These are phyloP conservation scores for Agraylea sexmaculata DNA, from an alignment of 1,140 invertebrate genomes.

Conservation along the genomic window DNA sequence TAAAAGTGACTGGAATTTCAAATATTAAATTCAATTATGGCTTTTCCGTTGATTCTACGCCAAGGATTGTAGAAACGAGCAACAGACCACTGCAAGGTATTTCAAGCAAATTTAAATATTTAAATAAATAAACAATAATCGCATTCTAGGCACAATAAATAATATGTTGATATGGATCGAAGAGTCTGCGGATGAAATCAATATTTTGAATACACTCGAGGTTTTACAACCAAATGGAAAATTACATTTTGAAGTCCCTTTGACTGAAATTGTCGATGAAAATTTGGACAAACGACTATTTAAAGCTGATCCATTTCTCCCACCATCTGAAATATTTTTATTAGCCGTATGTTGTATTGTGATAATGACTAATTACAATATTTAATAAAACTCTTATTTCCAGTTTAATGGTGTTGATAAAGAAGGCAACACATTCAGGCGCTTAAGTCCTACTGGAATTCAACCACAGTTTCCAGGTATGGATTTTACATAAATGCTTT, in stretches of 20 bases:
- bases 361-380: background rate
- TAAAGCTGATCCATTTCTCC: slow-evolving; percentile 28
- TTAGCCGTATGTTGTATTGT: slow-evolving; percentile 27
- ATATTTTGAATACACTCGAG: slow-evolving; percentile 26
- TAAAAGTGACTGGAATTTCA: slow-evolving; percentile 54
- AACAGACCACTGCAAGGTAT: slow-evolving; percentile 49
- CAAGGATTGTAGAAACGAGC: slow-evolving; percentile 40
- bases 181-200: slow-evolving; percentile 11
- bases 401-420: slow-evolving; percentile 32
- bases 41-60: slow-evolving; percentile 47
- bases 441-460: slow-evolving; percentile 32
- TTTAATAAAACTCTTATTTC: slow-evolving; percentile 12
- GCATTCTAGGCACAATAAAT: slow-evolving; percentile 31
- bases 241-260: slow-evolving; percentile 31
- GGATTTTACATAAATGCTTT: slow-evolving; percentile 4
- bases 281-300: slow-evolving; percentile 22
- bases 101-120: slow-evolving; percentile 9
- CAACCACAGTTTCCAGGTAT: slow-evolving; percentile 31
- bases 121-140: background rate
- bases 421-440: slow-evolving; percentile 26
- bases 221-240: slow-evolving; percentile 26
- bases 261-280: slow-evolving; percentile 21
- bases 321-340: slow-evolving; percentile 35
- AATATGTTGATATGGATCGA: slow-evolving; percentile 29
- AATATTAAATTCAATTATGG: slow-evolving; percentile 52